Conservation (phyloP, 2,797 vertebrate genomes). For the Chiroxiphia lanceolata region DNA sequence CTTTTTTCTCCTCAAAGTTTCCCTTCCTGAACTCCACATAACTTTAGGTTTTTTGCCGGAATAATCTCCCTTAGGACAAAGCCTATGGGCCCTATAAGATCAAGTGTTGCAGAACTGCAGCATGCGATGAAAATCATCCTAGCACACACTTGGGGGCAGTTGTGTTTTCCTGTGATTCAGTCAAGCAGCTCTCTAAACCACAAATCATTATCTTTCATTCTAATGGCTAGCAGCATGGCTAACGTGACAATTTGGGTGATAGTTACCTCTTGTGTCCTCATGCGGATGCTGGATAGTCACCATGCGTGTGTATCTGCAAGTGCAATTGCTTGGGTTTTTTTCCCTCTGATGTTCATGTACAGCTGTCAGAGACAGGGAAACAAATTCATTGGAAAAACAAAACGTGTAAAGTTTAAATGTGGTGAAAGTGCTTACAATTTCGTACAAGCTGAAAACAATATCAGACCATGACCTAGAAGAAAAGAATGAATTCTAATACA, state of each 20-base stretch:
- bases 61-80: conserved; percentile 5
- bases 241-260: background rate
- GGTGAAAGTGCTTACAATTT: background rate
- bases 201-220: conserved; percentile 17
- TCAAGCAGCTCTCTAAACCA: conserved; percentile 37
- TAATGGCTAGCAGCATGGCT: conserved; percentile 6
- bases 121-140: conserved; percentile 26
- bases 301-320: background rate
- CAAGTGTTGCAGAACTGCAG: background rate
- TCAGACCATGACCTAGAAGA: background rate
- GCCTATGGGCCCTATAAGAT: background rate
- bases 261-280: background rate
- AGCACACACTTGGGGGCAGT: conserved; percentile 64
- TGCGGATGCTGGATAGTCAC: background rate
- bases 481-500: background rate
- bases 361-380: background rate
- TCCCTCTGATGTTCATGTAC: background rate
- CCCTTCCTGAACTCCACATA: background rate
- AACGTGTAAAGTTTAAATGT: background rate
- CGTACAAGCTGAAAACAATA: background rate
- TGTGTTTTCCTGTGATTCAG: conserved; percentile 51
- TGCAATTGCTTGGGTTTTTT: background rate
- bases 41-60: background rate
- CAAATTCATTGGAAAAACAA: background rate
- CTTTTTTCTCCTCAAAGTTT: background rate